Evolutionary conservation across 2,797 vertebrate species (phyloP).

Genomic region (Ceyx erithaca): DNA sequence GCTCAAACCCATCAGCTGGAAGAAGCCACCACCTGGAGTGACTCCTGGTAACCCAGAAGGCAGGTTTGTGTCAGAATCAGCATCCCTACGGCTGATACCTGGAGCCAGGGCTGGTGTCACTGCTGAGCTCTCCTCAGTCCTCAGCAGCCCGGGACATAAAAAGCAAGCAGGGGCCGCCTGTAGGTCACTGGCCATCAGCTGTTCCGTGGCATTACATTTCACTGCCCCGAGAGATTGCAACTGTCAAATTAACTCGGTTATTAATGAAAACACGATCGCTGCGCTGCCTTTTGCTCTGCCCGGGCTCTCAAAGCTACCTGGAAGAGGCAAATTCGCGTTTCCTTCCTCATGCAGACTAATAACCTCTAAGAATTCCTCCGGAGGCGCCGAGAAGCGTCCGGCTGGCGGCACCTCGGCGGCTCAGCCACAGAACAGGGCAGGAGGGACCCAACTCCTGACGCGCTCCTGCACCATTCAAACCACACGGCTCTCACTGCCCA

Average conservation of each 20-base stretch:
- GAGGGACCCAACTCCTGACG: background rate
- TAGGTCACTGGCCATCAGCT: background rate
- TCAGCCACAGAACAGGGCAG: background rate
- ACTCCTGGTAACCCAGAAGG: background rate
- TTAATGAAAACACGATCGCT: background rate
- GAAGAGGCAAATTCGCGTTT: background rate
- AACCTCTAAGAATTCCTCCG: background rate
- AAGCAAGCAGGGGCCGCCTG: background rate
- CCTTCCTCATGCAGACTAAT: accelerated
- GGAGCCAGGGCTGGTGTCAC: background rate
- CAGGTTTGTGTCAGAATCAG: background rate
- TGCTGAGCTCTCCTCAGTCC: background rate
- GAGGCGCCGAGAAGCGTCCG: accelerated
- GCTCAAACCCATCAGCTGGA: background rate
- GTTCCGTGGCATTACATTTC: background rate
- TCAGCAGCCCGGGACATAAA: accelerated
- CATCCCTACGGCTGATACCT: background rate
- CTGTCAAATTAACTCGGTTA: background rate
- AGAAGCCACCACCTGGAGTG: background rate
- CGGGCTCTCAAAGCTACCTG: background rate
- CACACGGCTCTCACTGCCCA: background rate
- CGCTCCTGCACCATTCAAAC: background rate
- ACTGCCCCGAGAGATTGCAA: background rate
- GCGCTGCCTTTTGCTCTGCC: accelerated
- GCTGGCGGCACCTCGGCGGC: accelerated